Percentiles rank a stretch among this genome's conserved stretches.
Evolutionary conservation across 2,888 invertebrate genomes (phyloP).

Genomic region (Drosophila fulvimacula): DNA sequence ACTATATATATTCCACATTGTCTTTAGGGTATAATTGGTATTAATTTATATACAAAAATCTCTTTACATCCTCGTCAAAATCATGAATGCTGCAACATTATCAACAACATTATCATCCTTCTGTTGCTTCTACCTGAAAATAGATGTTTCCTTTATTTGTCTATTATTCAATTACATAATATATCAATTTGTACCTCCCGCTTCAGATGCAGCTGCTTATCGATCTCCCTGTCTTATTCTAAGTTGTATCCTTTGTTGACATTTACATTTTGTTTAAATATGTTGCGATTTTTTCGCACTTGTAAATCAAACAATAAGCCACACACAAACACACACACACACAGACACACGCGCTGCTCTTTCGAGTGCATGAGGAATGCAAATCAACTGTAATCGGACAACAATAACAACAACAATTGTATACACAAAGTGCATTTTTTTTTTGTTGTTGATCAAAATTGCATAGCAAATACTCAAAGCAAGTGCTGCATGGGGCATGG

Average conservation of each 20-base stretch:
- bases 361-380: constrained; percentile 45
- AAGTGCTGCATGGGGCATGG: constrained; percentile 11
- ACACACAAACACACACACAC: constrained; percentile 8
- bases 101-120: no score
- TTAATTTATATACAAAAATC: no score
- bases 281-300: constrained; percentile 57
- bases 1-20: no score
- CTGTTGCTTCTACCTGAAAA: no score
- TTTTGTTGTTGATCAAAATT: constrained; percentile 61
- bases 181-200: not conserved
- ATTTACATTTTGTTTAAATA: constrained; percentile 42
- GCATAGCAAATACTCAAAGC: constrained; percentile 68
- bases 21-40: no score
- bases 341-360: constrained; percentile 10
- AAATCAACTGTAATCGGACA: constrained; percentile 59
- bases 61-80: no score
- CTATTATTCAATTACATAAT: not conserved
- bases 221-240: no score
- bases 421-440: constrained; percentile 39
- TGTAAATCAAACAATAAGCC: constrained; percentile 31
- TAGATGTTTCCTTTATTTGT: not conserved
- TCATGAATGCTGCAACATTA: no score
- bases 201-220: not conserved
- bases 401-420: constrained; percentile 37
- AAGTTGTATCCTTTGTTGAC: constrained; percentile 14